Evolutionary conservation across 2,113 vertebrate genomes (phyloP), one percentile per base, ranked within the genome.

Genomic region (Dolichallabes microphthalmus): DNA sequence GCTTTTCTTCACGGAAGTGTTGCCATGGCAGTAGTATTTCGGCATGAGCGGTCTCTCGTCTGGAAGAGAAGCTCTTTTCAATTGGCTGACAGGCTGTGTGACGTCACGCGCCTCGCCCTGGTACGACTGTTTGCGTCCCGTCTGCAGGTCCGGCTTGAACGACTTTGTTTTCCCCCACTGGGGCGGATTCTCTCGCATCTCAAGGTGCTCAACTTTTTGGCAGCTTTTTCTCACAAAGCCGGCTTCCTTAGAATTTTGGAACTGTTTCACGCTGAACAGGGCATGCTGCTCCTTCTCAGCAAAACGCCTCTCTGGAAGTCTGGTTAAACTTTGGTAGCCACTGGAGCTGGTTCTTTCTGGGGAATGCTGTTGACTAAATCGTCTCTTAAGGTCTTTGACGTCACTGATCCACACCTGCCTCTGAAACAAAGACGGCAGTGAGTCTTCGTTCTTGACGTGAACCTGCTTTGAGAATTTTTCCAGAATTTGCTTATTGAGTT

Each of bases 41-140:
- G 93, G 89, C 82, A 93, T 89, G 35, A 95, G 92, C 22, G 93
- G 92, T 90, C 92, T 91, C 75, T 94, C 95, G 50, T 95, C 94
- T 90, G 94, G 95, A 13, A 95, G 91, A 0, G 95, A 95, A 64
- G 93, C 94, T 93, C 94, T 91, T 90, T 95, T 95, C 83, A 94
- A 92, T 88, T 89, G 92, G 79, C 90, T 92, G 89, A 91, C 90
- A 74, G 94, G 85, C 86, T 93, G 88, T 39, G 82, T 91, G 82
- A 88, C 85, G 78, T 94, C 94, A n/a, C 78, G 85, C 63, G 90
- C 64, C 9, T 95, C 95, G 2, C 93, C 94, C 87, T 95, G 95
- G 89, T 95, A 95, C 83, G 94, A 95, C 88, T 95, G 95, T 87
- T 95, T 95, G 86, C 95, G 90, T 87, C 88, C 85, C 78, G 88